phyloP scores from a whole-genome alignment of 2,888 invertebrate species.

The Chaetoderma sp. region DNA sequence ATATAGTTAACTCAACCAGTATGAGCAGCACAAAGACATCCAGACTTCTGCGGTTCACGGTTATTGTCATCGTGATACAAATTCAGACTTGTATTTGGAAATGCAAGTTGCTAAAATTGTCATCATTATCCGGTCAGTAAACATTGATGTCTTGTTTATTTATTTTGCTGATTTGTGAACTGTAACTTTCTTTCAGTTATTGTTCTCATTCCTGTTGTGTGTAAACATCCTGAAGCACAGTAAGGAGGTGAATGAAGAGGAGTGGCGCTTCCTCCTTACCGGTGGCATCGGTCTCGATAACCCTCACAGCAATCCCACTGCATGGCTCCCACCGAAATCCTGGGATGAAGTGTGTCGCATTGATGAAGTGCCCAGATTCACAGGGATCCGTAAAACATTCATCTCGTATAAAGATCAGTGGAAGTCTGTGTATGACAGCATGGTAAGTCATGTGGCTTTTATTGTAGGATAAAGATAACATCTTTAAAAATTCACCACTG shows the following conservation, averaged over 20 bases:
- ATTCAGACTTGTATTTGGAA: no score
- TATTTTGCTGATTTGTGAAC: no score
- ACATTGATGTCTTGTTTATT: no score
- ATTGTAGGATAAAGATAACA: no score
- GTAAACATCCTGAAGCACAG: constrained; percentile 69
- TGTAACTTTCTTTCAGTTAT: no score
- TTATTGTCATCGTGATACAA: no score
- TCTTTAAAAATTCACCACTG: no score
- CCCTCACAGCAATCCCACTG: constrained; percentile 80
- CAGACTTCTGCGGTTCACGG: no score
- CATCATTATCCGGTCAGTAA: no score
- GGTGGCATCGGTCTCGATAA: constrained; percentile 87
- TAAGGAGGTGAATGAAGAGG: constrained; percentile 71
- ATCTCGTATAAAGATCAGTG: constrained; percentile 64
- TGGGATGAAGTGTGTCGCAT: constrained; percentile 73
- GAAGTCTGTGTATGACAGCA: constrained; percentile 79
- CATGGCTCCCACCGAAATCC: constrained; percentile 83
- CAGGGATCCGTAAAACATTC: constrained; percentile 66
- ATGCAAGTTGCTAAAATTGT: no score
- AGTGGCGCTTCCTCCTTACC: constrained; percentile 89
- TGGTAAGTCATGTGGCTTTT: constrained; percentile 70
- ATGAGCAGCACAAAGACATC: no score
- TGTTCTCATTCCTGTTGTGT: constrained; percentile 71
- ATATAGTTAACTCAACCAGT: no score
- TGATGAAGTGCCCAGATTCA: constrained; percentile 63